Evolutionary conservation across 2,888 invertebrate genomes (phyloP).

Genomic region (Agrotis clavis): DNA sequence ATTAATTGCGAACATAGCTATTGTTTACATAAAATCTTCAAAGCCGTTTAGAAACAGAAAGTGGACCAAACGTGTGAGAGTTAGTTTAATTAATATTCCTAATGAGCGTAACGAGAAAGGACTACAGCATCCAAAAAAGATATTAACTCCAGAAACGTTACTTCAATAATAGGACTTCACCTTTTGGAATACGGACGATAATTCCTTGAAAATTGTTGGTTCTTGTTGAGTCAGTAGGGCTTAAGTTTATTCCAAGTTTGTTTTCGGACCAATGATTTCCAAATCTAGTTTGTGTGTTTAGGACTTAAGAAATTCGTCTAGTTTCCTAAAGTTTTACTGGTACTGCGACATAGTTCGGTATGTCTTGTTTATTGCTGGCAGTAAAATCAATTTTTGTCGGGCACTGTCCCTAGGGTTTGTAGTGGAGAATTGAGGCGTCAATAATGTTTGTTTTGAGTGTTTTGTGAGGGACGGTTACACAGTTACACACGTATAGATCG

Average conservation of each 20-base stretch:
- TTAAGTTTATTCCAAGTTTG: constrained; percentile 70
- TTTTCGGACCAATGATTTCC: constrained; percentile 76
- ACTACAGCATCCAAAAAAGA: constrained; percentile 16
- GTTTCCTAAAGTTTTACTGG: constrained; percentile 67
- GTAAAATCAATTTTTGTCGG: constrained; percentile 53
- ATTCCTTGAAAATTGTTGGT: constrained; percentile 35
- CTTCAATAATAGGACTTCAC: constrained; percentile 14
- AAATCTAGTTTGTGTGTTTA: constrained; percentile 82
- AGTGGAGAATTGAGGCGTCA: constrained; percentile 7
- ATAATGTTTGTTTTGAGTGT: constrained; percentile 1
- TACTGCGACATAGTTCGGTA: constrained; percentile 51
- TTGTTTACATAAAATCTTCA: constrained; percentile 52
- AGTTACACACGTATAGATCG: too few relatives aligned
- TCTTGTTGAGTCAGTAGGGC: constrained; percentile 41
- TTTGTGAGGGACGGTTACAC: background rate
- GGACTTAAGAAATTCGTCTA: constrained; percentile 75
- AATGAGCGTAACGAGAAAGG: constrained; percentile 60
- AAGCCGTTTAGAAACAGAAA: constrained; percentile 52
- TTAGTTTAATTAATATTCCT: constrained; percentile 72
- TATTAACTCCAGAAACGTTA: background rate
- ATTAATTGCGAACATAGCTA: constrained; percentile 17
- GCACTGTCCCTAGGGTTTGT: background rate
- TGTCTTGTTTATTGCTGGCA: constrained; percentile 43
- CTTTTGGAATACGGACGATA: constrained; percentile 36
- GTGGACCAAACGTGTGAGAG: constrained; percentile 61